phyloP scores from a whole-genome alignment of 2,113 vertebrate species.

The Myrmecobius fasciatus region DNA sequence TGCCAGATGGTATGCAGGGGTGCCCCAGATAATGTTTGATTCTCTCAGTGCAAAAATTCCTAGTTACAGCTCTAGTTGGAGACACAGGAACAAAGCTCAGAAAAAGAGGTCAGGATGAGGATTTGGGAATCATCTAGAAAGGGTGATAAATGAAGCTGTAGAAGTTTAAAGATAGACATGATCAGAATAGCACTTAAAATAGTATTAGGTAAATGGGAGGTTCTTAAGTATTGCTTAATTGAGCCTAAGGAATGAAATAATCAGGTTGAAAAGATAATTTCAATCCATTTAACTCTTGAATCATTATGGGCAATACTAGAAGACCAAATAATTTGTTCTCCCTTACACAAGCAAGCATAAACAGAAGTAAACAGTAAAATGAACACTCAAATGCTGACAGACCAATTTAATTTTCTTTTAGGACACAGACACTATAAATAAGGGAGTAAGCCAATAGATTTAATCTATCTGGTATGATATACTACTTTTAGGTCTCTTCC shows the following conservation, averaged over 20 bases:
- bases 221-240: background rate
- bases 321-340: background rate
- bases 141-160: background rate
- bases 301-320: background rate
- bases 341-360: background rate
- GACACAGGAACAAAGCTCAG: background rate
- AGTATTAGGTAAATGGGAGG: background rate
- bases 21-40: background rate
- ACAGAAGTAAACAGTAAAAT: background rate
- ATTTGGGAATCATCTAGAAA: background rate
- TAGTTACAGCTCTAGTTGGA: background rate
- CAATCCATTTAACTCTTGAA: background rate
- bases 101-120: background rate
- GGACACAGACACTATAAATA: background rate
- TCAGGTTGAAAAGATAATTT: background rate
- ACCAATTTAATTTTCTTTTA: background rate
- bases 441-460: conserved; percentile 6
- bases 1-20: background rate
- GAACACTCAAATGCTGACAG: conserved; percentile 27
- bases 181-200: background rate
- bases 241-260: background rate
- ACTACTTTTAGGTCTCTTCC: background rate
- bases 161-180: background rate
- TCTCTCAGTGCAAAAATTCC: background rate
- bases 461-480: background rate